A percentile compares a stretch with the other conserved stretches of the same genome.
These are phyloP conservation scores for Holcopasites calliopsidis DNA, from an alignment of 1,140 invertebrate genomes.

Conservation along the genomic window DNA sequence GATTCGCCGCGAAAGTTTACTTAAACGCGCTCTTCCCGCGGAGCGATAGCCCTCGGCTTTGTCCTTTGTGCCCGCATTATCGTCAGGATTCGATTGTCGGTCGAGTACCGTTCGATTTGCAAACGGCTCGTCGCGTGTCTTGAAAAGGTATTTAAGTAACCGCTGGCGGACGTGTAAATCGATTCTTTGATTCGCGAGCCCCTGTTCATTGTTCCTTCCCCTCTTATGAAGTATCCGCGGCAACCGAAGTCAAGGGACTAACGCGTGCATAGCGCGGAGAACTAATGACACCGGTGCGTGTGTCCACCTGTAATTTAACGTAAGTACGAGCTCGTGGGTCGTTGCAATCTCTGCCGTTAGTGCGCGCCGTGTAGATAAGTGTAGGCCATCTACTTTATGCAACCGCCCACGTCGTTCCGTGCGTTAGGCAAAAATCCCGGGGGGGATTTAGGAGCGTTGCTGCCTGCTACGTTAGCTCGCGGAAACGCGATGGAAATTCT, in stretches of 20 bases:
- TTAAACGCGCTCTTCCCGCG: too few relatives aligned
- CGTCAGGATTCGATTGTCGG: not conserved
- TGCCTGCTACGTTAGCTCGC: not conserved
- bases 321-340: constrained; percentile 40
- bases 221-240: constrained; percentile 33
- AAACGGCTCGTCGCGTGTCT: too few relatives aligned
- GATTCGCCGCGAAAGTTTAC: not conserved
- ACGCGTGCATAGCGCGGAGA: constrained; percentile 43
- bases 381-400: constrained; percentile 51
- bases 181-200: not conserved
- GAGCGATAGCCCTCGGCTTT: too few relatives aligned
- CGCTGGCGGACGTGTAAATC: too few relatives aligned
- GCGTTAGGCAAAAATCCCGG: constrained; percentile 6
- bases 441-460: constrained; percentile 33
- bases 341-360: constrained; percentile 16
- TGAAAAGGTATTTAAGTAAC: too few relatives aligned
- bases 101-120: not conserved
- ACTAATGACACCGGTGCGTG: constrained; percentile 50
- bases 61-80: too few relatives aligned
- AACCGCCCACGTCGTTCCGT: constrained; percentile 40
- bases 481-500: constrained; percentile 1
- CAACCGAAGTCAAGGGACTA: too few relatives aligned
- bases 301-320: constrained; percentile 61
- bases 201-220: not conserved
- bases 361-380: constrained; percentile 45